Percentiles rank a stretch among this genome's conserved stretches.
Evolutionary conservation across 1,140 invertebrate genomes (phyloP).

Genomic region (Brachionus rotundiformis): DNA sequence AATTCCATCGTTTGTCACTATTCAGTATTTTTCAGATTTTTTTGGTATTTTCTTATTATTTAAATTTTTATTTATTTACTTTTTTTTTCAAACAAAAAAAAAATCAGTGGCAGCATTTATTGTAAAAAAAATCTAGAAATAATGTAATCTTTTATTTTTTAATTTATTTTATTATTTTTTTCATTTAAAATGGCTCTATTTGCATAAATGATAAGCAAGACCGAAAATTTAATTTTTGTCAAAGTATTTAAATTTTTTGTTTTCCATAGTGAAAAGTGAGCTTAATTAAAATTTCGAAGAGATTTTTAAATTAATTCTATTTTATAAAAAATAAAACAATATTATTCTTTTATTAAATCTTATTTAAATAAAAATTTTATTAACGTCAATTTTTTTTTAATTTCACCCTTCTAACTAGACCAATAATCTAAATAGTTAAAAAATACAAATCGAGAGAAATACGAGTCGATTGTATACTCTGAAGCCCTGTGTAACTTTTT

Average conservation of each 20-base stretch:
- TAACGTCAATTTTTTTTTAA: not conserved
- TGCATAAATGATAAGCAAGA: constrained; percentile 21
- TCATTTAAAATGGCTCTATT: not conserved
- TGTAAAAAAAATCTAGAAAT: constrained; percentile 12
- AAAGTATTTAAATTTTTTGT: constrained; percentile 5
- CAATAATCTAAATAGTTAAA: not conserved
- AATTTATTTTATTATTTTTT: not conserved
- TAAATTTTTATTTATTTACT: constrained; percentile 16
- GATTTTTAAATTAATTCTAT: not conserved
- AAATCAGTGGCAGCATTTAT: constrained; percentile 31
- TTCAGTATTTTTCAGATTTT: constrained; percentile 9
- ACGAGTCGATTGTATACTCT: not conserved
- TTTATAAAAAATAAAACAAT: not conserved
- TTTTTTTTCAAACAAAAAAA: not conserved
- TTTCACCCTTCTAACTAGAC: not conserved
- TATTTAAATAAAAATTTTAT: constrained; percentile 20
- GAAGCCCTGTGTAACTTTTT: constrained; percentile 6
- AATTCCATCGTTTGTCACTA: constrained; percentile 14
- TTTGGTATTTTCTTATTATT: not conserved
- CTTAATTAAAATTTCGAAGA: constrained; percentile 30
- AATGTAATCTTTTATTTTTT: constrained; percentile 5
- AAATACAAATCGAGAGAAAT: not conserved
- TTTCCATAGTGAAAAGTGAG: not conserved
- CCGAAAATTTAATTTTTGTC: constrained; percentile 7
- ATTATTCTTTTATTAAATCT: constrained; percentile 12